Evolutionary conservation across 2,797 vertebrate species (phyloP).

Genomic region (Setipinna tenuifilis): DNA sequence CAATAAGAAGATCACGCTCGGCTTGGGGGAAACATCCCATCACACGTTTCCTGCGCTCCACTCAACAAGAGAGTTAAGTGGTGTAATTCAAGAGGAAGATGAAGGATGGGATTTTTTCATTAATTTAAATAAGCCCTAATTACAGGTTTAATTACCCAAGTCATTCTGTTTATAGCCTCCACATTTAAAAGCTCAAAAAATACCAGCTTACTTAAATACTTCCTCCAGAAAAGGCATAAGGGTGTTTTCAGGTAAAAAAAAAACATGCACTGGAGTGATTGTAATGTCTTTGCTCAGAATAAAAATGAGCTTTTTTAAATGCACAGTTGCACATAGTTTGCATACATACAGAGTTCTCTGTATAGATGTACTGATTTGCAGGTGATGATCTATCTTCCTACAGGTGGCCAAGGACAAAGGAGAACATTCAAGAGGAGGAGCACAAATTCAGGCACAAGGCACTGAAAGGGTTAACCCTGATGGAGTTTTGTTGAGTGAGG

Average conservation of each 20-base stretch:
- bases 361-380: not conserved
- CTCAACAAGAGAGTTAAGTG: slow-evolving; percentile 11
- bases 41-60: slow-evolving; percentile 12
- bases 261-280: not conserved
- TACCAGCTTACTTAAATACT: slow-evolving; percentile 13
- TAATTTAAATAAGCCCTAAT: slow-evolving; percentile 42
- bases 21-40: not conserved
- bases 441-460: slow-evolving; percentile 3
- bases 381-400: slow-evolving; percentile 8
- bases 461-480: slow-evolving; percentile 50
- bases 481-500: slow-evolving; percentile 57
- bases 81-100: slow-evolving; percentile 34
- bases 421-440: slow-evolving; percentile 27
- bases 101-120: slow-evolving; percentile 34
- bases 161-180: slow-evolving; percentile 35
- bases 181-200: slow-evolving; percentile 40
- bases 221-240: slow-evolving; percentile 18
- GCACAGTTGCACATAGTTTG: not conserved
- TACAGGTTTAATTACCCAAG: slow-evolving; percentile 37
- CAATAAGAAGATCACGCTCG: slow-evolving; percentile 16
- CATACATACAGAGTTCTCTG: not conserved
- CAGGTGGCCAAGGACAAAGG: slow-evolving; percentile 39
- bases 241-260: not conserved
- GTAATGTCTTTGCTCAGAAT: not conserved
- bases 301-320: not conserved